These are phyloP conservation scores for Chromis chromis DNA, from an alignment of 2,797 vertebrate species.

Conservation along the genomic window DNA sequence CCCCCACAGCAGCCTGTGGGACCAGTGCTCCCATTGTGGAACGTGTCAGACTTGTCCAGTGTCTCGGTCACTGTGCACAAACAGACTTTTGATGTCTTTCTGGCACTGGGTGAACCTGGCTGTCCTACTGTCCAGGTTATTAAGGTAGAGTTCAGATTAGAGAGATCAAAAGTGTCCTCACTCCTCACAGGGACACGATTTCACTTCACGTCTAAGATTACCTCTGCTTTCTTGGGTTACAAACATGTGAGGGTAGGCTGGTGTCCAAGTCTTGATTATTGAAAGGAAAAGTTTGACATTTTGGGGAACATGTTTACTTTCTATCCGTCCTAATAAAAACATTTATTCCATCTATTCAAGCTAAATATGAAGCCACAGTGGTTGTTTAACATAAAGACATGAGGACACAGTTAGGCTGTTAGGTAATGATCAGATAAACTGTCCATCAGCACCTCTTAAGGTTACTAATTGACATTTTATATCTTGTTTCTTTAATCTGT, in stretches of 20 bases:
- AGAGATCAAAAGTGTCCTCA: slow-evolving; percentile 30
- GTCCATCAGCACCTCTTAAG: no score
- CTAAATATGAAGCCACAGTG: no score
- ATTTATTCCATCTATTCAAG: neutral
- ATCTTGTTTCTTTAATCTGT: no score
- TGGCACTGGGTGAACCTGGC: slow-evolving; percentile 27
- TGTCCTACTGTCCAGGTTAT: slow-evolving; percentile 6
- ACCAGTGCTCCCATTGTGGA: slow-evolving; percentile 37
- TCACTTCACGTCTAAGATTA: slow-evolving; percentile 7
- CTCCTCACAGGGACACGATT: slow-evolving; percentile 6
- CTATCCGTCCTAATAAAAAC: neutral
- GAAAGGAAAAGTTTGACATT: slow-evolving; percentile 6
- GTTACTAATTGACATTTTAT: no score
- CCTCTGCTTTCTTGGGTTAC: slow-evolving; percentile 41
- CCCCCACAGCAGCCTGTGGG: slow-evolving; percentile 22
- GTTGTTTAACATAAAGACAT: no score
- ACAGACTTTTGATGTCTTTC: slow-evolving; percentile 26
- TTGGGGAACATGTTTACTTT: slow-evolving; percentile 7
- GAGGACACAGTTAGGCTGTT: no score
- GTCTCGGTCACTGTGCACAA: slow-evolving; percentile 11
- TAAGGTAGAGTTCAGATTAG: slow-evolving; percentile 31
- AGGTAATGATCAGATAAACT: no score
- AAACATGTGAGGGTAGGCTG: slow-evolving; percentile 6
- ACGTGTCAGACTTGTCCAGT: slow-evolving; percentile 32
- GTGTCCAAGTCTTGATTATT: slow-evolving; percentile 8